These are phyloP conservation scores for Tortricodes alternella DNA, from an alignment of 2,888 invertebrate species.

Conservation along the genomic window DNA sequence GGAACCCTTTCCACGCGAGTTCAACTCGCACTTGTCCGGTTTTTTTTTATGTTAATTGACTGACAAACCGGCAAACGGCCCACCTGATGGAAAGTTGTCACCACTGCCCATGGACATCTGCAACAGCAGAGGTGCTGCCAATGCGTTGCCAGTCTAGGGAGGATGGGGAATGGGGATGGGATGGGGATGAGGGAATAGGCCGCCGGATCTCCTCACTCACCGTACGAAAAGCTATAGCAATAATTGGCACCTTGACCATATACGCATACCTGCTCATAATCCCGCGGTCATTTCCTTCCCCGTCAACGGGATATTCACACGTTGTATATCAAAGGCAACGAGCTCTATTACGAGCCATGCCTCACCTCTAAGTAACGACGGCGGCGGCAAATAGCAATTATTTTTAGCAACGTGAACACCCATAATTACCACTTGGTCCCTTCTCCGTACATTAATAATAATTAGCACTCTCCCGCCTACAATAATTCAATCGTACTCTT, in stretches of 20 bases:
- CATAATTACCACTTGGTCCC: constrained; percentile 35
- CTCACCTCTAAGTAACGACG: constrained; percentile 22
- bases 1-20: too few relatives aligned
- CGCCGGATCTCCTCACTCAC: too few relatives aligned
- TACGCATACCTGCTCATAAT: constrained; percentile 20
- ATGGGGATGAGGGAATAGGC: too few relatives aligned
- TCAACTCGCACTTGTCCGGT: too few relatives aligned
- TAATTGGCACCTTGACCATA: constrained; percentile 13
- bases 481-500: constrained; percentile 60
- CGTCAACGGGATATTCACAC: constrained; percentile 22
- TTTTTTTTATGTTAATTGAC: too few relatives aligned
- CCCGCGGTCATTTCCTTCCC: constrained; percentile 7
- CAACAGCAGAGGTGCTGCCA: too few relatives aligned
- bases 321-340: constrained; percentile 27
- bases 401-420: constrained; percentile 34
- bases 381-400: constrained; percentile 31
- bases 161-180: too few relatives aligned
- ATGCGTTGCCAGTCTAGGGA: too few relatives aligned
- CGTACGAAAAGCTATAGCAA: too few relatives aligned
- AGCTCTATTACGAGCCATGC: constrained; percentile 25
- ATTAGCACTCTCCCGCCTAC: constrained; percentile 55
- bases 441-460: constrained; percentile 46
- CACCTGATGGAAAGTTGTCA: too few relatives aligned
- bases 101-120: too few relatives aligned
- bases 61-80: too few relatives aligned